phyloP scores from a whole-genome alignment of 2,888 invertebrate genomes.

The Agriopis aurantiaria region DNA sequence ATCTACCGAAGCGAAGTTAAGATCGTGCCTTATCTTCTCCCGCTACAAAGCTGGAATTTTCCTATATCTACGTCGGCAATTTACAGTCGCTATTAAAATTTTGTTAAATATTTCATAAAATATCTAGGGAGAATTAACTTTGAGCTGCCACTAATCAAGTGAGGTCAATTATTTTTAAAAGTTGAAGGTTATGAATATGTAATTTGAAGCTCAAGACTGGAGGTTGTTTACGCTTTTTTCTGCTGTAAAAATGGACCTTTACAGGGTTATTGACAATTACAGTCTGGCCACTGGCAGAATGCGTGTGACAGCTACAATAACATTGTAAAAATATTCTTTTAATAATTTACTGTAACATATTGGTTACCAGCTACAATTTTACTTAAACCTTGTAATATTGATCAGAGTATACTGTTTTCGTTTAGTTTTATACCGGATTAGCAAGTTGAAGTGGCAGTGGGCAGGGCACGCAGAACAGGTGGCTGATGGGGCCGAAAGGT shows the following conservation, averaged over 20 bases:
- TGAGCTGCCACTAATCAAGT: conserved; percentile 20
- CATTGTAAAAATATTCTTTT: background rate
- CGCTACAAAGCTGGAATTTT: conserved; percentile 56
- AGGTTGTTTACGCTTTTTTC: background rate
- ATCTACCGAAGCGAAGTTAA: conserved; percentile 48
- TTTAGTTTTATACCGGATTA: too few relatives aligned
- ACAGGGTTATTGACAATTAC: too few relatives aligned
- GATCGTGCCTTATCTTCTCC: conserved; percentile 63
- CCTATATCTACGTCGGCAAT: conserved; percentile 55
- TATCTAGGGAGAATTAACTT: conserved; percentile 26
- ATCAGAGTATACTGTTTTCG: too few relatives aligned
- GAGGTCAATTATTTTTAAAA: conserved; percentile 16
- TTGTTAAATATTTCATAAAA: conserved; percentile 39
- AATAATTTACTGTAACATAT: too few relatives aligned
- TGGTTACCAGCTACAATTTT: too few relatives aligned
- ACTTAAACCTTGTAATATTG: too few relatives aligned
- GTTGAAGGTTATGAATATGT: conserved; percentile 6
- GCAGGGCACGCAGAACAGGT: too few relatives aligned
- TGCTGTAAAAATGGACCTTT: background rate
- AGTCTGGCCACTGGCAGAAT: too few relatives aligned
- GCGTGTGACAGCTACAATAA: too few relatives aligned
- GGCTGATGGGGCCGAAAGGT: too few relatives aligned
- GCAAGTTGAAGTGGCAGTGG: too few relatives aligned
- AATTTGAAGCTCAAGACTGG: background rate
- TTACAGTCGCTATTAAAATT: conserved; percentile 41